Conservation (phyloP, 1,140 invertebrate species). For the Copidosoma floridanum region DNA sequence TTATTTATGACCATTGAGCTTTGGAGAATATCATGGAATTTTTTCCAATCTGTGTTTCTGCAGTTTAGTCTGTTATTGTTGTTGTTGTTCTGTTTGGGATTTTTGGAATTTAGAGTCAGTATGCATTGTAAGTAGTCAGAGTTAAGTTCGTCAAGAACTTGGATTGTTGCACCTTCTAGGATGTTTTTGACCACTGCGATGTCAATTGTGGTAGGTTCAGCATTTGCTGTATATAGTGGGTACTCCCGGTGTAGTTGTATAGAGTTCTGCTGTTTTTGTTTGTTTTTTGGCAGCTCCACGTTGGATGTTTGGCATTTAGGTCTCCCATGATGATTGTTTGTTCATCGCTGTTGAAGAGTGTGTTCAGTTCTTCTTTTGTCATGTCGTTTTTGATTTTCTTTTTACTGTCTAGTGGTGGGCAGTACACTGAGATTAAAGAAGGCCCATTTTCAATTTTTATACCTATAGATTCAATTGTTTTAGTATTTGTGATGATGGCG, state of each 20-base stretch:
- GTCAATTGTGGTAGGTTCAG: constrained; percentile 8
- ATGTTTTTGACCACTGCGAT: constrained; percentile 6
- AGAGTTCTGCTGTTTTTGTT: background rate
- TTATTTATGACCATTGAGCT: background rate
- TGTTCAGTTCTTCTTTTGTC: too few species aligned
- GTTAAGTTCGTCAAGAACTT: background rate
- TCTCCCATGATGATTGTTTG: background rate
- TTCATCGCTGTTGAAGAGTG: background rate
- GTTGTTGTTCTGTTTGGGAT: too few species aligned
- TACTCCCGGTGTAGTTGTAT: background rate
- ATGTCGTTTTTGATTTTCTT: background rate
- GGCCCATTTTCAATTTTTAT: background rate
- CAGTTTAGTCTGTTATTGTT: background rate
- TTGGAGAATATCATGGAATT: background rate
- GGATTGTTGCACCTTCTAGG: background rate
- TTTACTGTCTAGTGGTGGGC: background rate
- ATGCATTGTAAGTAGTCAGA: constrained; percentile 3
- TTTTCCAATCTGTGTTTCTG: background rate
- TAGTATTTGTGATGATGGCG: background rate
- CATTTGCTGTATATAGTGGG: too few species aligned
- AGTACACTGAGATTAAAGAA: background rate
- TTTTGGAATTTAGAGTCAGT: background rate
- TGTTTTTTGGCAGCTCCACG: background rate
- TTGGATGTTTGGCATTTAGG: background rate
- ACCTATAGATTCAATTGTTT: background rate